Conservation (phyloP, 92 coral and sea anemone genomes). For the Galaxea fascicularis region DNA sequence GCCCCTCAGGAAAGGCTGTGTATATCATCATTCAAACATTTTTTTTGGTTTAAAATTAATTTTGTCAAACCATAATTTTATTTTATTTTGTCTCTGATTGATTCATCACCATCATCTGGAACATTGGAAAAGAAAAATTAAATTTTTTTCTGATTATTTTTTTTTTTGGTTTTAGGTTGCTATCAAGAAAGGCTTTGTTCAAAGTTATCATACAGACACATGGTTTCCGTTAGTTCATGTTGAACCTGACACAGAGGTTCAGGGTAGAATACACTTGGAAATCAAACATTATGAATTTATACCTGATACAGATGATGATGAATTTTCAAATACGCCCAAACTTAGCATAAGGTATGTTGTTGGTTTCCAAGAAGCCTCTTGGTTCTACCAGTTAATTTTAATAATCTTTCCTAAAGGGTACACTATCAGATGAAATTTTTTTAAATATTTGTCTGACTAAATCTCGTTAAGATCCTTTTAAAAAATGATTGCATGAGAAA, state of each 20-base stretch:
- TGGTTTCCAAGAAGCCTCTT: not conserved
- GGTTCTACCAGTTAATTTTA: not conserved
- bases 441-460: too few relatives aligned
- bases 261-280: slow-evolving; percentile 86
- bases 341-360: slow-evolving; percentile 68
- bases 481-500: too few relatives aligned
- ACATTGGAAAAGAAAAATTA: too few relatives aligned
- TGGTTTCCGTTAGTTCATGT: slow-evolving; percentile 83
- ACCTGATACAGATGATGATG: slow-evolving; percentile 75
- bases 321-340: slow-evolving; percentile 76
- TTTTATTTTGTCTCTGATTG: too few relatives aligned
- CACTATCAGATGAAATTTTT: too few relatives aligned
- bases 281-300: slow-evolving; percentile 82
- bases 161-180: slow-evolving; percentile 65
- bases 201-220: slow-evolving; percentile 80
- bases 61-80: too few relatives aligned
- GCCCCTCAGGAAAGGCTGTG: too few relatives aligned
- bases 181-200: slow-evolving; percentile 79
- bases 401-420: too few relatives aligned
- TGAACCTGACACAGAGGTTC: slow-evolving; percentile 87
- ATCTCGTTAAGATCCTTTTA: too few relatives aligned
- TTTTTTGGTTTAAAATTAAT: too few relatives aligned
- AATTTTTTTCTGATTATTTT: not conserved
- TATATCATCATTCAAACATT: too few relatives aligned
- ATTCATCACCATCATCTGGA: too few relatives aligned